Conservation (phyloP, 2,888 invertebrate species). For the Ectemnius continuus region DNA sequence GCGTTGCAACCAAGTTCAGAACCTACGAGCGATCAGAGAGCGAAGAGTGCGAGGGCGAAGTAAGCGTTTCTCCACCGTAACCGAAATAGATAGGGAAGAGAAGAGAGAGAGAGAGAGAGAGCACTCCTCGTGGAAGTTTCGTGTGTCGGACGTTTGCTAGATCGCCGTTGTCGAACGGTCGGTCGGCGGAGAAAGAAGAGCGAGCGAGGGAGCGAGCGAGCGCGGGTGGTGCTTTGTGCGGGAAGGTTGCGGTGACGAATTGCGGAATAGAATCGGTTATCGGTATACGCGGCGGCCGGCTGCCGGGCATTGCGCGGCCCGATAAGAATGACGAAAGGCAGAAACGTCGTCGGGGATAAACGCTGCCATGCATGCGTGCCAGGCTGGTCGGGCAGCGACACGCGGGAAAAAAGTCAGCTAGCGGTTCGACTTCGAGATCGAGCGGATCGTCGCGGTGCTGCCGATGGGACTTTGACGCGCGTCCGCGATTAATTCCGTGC, state of each 20-base stretch:
- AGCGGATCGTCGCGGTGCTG: too few species aligned
- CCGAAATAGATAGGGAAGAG: slow-evolving; percentile 2
- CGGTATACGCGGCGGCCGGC: slow-evolving; percentile 11
- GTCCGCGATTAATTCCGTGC: too few species aligned
- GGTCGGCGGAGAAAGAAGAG: too few species aligned
- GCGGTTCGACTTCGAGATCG: too few species aligned
- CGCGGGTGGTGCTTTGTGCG: too few species aligned
- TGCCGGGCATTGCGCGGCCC: slow-evolving; percentile 19
- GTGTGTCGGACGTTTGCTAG: background rate
- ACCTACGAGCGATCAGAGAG: too few species aligned
- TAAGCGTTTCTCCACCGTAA: background rate
- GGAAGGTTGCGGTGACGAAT: background rate
- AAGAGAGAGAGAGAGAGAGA: too few species aligned
- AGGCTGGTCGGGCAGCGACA: too few species aligned
- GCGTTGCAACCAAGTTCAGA: too few species aligned
- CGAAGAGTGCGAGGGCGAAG: background rate
- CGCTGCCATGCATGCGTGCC: slow-evolving; percentile 23
- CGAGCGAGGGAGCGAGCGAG: too few species aligned
- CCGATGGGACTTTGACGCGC: too few species aligned
- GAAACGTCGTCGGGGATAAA: slow-evolving; percentile 26
- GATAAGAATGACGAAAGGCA: slow-evolving; percentile 41
- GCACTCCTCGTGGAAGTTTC: background rate
- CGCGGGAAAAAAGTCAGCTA: too few species aligned
- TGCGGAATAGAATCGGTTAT: slow-evolving; percentile 7
- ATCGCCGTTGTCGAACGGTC: background rate